Evolutionary conservation across 2,797 vertebrate species (phyloP).

Genomic region (Manis javanica): DNA sequence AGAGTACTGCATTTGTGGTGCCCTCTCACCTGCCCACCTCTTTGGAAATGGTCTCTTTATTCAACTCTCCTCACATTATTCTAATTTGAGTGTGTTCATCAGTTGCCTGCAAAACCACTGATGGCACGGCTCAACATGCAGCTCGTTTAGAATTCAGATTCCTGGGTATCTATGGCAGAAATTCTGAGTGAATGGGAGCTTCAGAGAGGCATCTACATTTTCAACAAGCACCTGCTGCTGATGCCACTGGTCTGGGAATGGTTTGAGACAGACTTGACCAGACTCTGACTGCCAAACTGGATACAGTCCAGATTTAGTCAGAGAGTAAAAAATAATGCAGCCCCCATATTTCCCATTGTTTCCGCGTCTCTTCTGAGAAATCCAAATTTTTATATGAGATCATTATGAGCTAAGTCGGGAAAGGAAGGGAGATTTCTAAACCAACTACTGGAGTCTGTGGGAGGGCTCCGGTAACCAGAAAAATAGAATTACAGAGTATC

Average conservation of each 20-base stretch:
- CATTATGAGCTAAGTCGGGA: constrained; percentile 61
- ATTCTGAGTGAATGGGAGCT: background rate
- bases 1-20: too few relatives aligned
- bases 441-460: constrained; percentile 47
- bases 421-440: constrained; percentile 65
- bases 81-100: background rate
- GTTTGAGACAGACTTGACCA: background rate
- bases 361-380: constrained; percentile 47
- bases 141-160: background rate
- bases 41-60: background rate
- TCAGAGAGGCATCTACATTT: background rate
- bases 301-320: background rate
- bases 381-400: constrained; percentile 40
- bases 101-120: background rate
- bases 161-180: background rate
- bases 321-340: background rate
- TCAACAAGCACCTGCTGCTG: background rate
- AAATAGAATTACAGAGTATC: constrained; percentile 57
- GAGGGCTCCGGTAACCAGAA: constrained; percentile 58
- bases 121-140: background rate
- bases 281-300: background rate
- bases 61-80: background rate
- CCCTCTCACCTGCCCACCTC: background rate
- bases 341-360: constrained; percentile 25
- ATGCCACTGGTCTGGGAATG: background rate